Evolutionary conservation across 2,113 vertebrate species (phyloP), one percentile per base, ranked within the genome.

Genomic region (Mugil cephalus): DNA sequence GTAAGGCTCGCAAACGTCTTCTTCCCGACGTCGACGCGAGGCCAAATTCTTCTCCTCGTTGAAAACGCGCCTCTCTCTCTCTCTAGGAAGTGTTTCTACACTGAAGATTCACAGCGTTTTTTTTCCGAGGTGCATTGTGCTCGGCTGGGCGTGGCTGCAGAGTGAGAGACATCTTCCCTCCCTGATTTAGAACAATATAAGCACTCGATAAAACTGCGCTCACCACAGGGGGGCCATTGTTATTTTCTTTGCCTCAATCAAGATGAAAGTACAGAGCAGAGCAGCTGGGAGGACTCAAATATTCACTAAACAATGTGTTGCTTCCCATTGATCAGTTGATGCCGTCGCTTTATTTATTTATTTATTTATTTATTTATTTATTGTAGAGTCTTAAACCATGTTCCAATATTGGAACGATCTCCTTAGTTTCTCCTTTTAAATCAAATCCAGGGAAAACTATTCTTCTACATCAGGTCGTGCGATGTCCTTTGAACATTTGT

Each of bases 1-100:
- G 69, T 83, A 83, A 83, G 50, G 24, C 61, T 46, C 66, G 48
- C 39, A 79, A 87, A 89, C 65, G 72, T 66, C 59, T 59, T 67
- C 53, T 69, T 62, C 42, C 69, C 24, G 51, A 12, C 79, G 51
- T 69, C 21, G 24, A 54, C 47, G 64, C 13, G n/a, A 51, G 40
- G 52, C 64, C 70, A 59, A 50, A 40, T 55, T 30, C 18, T n/a
- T 80, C 38, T 52, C 59, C 38, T 48, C 43, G 52, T 61, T 38
- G 64, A 70, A n/a, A n/a, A n/a, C n/a, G n/a, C n/a, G n/a, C 7
- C 1, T 19, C 46, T 2, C 46, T 5, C 24, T 30, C 52, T 46
- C 17, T 51, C 36, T n/a, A n/a, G 12, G 53, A 58, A 15, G 30
- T 30, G 7, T 70, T 24, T 72, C 24, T 60, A 66, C 42, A 13